These are phyloP conservation scores for Drosophila neutralis DNA, from an alignment of 2,888 invertebrate species.

Conservation along the genomic window DNA sequence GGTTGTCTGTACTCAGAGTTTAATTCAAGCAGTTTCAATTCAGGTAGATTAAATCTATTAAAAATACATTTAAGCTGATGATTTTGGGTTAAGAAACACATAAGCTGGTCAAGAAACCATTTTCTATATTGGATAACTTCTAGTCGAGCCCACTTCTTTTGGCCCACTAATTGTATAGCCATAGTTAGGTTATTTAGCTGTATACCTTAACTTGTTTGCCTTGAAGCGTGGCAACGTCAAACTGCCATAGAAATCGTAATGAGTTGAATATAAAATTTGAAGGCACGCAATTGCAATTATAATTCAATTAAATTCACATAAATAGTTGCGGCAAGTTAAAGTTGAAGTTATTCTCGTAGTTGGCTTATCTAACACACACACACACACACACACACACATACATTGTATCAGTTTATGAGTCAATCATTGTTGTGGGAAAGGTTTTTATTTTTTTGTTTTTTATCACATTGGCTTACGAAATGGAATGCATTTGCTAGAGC, in stretches of 20 bases:
- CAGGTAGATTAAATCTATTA: background rate
- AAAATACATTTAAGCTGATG: background rate
- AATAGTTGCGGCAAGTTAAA: background rate
- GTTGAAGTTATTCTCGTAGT: slow-evolving; percentile 30
- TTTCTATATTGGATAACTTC: background rate
- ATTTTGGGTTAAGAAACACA: background rate
- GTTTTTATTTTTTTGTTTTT: slow-evolving; percentile 5
- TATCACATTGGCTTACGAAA: slow-evolving; percentile 10
- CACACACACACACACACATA: slow-evolving; percentile 4
- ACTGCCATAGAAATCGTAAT: slow-evolving; percentile 3
- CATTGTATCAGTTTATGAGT: slow-evolving; percentile 17
- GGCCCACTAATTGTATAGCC: slow-evolving; percentile 7
- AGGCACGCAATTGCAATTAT: slow-evolving; percentile 4
- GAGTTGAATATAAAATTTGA: slow-evolving; percentile 16
- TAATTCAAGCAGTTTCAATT: fast-evolving
- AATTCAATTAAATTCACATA: background rate
- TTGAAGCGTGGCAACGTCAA: slow-evolving; percentile 35
- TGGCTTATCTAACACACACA: slow-evolving; percentile 38
- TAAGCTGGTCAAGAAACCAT: background rate
- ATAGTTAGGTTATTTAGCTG: slow-evolving; percentile 4
- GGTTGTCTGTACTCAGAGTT: background rate
- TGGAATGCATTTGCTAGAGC: background rate
- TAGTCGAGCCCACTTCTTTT: too few species aligned
- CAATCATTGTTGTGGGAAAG: slow-evolving; percentile 9
- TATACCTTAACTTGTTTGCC: slow-evolving; percentile 53